Base-by-base conservation (phyloP, 1,140 invertebrate genomes). In the Halyomorpha halys region DNA sequence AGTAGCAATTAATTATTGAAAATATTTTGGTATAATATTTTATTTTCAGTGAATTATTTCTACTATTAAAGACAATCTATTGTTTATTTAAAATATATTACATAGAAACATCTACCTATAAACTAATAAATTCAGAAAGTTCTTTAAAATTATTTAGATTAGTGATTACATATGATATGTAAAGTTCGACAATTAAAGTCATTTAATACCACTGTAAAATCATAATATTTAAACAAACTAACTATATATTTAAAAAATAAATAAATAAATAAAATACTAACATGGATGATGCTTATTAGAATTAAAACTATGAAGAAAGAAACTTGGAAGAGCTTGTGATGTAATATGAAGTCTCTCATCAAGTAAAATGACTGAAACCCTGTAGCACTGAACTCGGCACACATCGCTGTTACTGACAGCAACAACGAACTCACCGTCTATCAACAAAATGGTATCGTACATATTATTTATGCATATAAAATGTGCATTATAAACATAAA, bases 351-450 rank as follows among this genome's bases (percentile, higher is more conserved):
- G 82, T 68, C 78, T 80, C 30, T 82, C 80, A 70, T 77, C 80
- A 72, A 68, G 79, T 73, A 80, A 81, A 56, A 81, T 73, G 59
- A 82, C 80, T 49, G 80, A 77, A 18, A 91, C 83, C 53, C 82
- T 77, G 68, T 85, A 91, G 69, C 89, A 90, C 67, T 88, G 83
- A 39, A 93, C 65, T 81, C 1, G 87, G 82, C 64, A 86, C 49
- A 85, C 76, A 70, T 81, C 82, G 14, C 86, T 86, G 75, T 80
- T 82, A 73, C 86, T 84, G 3, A 86, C 84, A 67, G 87, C 89
- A 34, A 94, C 78, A 60, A 92, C 75, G 69, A 94, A 83, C 63
- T 89, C 84, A 2, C 91, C 90, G 78, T 83, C 86, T 85, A 69
- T 54, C 77, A 69, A 39, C 1, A 9, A 39, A 11, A 39, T 39